Base-by-base conservation (phyloP, 2,113 vertebrate species). In the Pseudopodoces humilis region DNA sequence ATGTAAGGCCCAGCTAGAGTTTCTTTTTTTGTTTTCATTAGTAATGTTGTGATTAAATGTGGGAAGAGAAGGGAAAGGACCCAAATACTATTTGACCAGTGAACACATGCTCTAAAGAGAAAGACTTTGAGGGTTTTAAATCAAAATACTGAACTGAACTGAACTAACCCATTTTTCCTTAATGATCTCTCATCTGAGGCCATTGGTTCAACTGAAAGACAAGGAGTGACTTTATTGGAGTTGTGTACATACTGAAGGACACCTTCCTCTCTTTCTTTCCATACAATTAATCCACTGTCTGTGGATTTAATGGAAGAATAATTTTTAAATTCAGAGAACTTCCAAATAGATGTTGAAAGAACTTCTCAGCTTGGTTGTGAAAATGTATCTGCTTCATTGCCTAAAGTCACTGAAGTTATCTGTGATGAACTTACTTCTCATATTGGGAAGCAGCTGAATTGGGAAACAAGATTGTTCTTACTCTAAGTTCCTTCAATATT, bases 11-110 rank as follows among this genome's bases (percentile, higher is more conserved):
- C 83, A 89, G 94, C 81, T 90, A 90, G 83, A 89, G 65, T 96
- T 94, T 96, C 97, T 88, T 95, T 94, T 96, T 94, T 97, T 97
- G 94, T 97, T 97, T 98, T 98, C 96, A 97, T 98, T 98, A 98
- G 92, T 95, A 68, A 87, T 79, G 71, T 84, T 90, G 83, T 86
- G 93, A 95, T 97, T 96, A 96, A 96, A 94, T 94, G 79, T 2
- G 75, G 50, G 80, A 84, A 82, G 39, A 92, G 83, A 75, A 92
- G 58, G 86, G 31, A 47, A 94, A 92, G 92, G 67, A 53, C 88
- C 58, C 64, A 78, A 94, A 94, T 70, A 59, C 60, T 68, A 53
- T 59, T 90, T 86, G 77, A 81, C 37, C 62, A 41, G 52, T 71
- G 87, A 92, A 68, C 65, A 52, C 41, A 22, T 3, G 0, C 65